phyloP scores from a whole-genome alignment of 2,113 vertebrate species.

The human (Homo sapiens) region GRCh38 chrX:120804001-120804500 shows the following conservation, averaged over 20 bases:
- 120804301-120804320: background rate
- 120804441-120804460: constrained; percentile 19
- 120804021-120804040: background rate
- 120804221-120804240: constrained; percentile 31
- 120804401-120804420: background rate
- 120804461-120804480: background rate
- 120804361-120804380: constrained; percentile 42
- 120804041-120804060: background rate
- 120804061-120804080: background rate
- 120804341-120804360: constrained; percentile 43
- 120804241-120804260: background rate
- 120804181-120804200: constrained; percentile 28
- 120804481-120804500: background rate
- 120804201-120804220: background rate
- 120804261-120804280: constrained; percentile 3
- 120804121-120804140: background rate
- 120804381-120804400: background rate
- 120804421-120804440: background rate
- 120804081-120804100: background rate
- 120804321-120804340: constrained; percentile 9
- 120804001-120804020: background rate
- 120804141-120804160: constrained; percentile 1
- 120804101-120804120: background rate
- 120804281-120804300: background rate
- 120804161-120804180: background rate